Evolutionary conservation across 2,797 vertebrate species (phyloP).

Genomic region (Tauraco hartlaubi): DNA sequence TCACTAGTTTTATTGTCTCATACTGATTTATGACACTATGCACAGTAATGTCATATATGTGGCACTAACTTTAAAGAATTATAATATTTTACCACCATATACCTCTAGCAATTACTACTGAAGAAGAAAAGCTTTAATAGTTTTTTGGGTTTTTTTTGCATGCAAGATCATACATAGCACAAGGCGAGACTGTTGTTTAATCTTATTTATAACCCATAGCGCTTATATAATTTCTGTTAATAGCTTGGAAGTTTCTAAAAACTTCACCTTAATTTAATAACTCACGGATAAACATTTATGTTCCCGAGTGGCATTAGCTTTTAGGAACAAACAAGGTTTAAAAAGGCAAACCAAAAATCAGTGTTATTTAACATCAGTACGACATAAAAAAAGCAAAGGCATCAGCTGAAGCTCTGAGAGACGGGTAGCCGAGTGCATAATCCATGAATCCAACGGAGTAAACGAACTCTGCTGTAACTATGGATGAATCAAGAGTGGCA

Average conservation of each 20-base stretch:
- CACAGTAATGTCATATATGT: background rate
- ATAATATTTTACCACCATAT: background rate
- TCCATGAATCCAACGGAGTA: background rate
- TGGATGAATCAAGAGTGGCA: slow-evolving; percentile 73
- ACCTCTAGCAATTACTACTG: slow-evolving; percentile 22
- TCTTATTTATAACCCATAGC: background rate
- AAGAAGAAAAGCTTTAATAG: background rate
- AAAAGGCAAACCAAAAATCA: background rate
- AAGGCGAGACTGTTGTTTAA: background rate
- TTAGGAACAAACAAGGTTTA: background rate
- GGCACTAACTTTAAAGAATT: slow-evolving; percentile 28
- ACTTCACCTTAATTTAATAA: background rate
- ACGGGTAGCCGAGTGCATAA: background rate
- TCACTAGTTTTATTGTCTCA: slow-evolving; percentile 24
- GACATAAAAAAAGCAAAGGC: too few relatives aligned
- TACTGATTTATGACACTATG: slow-evolving; percentile 27
- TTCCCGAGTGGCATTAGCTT: background rate
- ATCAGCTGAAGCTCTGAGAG: background rate
- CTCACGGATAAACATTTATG: background rate
- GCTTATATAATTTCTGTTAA: background rate
- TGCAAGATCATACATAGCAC: background rate
- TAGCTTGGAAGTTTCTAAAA: background rate
- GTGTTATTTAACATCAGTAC: background rate
- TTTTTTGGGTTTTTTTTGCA: background rate
- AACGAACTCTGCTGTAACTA: slow-evolving; percentile 69